Percentiles rank a stretch among this genome's conserved stretches.
Evolutionary conservation across 2,113 vertebrate species (phyloP).

Genomic region (Heterotilapia buettikoferi): DNA sequence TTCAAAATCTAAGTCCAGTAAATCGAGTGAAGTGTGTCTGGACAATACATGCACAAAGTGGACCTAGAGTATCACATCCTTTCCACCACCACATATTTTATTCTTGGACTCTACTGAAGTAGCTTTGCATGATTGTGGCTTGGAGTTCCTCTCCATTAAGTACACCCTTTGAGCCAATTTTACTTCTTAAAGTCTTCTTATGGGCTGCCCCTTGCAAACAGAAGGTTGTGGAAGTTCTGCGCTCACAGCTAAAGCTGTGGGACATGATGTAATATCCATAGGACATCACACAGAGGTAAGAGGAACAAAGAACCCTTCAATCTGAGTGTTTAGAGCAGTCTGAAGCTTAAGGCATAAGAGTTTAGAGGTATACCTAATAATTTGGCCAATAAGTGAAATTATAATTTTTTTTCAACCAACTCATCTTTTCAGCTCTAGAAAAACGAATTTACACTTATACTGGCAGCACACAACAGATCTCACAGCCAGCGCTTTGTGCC

Average conservation of each 20-base stretch:
- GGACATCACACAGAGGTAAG: background rate
- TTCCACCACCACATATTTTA: background rate
- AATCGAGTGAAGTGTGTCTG: background rate
- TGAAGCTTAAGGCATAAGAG: background rate
- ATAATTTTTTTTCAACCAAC: background rate
- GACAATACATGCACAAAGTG: background rate
- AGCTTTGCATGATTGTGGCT: background rate
- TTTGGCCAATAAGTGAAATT: background rate
- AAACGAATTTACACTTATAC: background rate
- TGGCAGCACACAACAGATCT: background rate
- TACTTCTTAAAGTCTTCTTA: background rate
- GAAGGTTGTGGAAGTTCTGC: background rate
- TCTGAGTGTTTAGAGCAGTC: background rate
- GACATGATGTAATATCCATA: background rate
- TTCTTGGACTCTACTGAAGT: background rate
- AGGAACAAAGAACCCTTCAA: background rate
- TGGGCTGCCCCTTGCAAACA: background rate
- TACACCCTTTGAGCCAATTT: background rate
- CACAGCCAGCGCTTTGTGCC: background rate
- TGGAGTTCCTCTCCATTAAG: background rate
- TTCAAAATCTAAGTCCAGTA: background rate
- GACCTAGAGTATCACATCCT: background rate
- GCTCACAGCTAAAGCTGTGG: background rate
- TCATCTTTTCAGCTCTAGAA: background rate
- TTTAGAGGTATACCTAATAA: background rate